phyloP scores from a whole-genome alignment of 2,113 vertebrate genomes.

The Dipodomys stephensi region DNA sequence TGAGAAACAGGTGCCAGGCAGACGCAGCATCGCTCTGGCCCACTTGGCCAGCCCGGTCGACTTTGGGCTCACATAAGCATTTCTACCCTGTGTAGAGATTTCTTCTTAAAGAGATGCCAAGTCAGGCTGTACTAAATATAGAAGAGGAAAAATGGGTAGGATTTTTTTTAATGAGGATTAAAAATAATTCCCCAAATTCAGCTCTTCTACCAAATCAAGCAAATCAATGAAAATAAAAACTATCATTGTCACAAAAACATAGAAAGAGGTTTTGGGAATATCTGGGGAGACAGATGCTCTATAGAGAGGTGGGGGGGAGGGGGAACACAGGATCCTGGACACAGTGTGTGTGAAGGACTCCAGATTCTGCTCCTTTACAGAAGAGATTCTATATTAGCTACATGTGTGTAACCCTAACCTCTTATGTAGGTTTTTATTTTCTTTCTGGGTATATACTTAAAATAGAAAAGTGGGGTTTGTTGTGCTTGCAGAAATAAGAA shows the following conservation, averaged over 20 bases:
- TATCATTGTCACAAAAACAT: not conserved
- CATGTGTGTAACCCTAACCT: not conserved
- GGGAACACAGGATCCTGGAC: not conserved
- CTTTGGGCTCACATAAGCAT: conserved; percentile 21
- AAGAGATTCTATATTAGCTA: not conserved
- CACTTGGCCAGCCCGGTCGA: not conserved
- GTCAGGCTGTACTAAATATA: conserved; percentile 27
- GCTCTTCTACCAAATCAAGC: not conserved
- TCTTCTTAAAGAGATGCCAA: conserved; percentile 19
- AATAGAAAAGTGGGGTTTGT: not conserved
- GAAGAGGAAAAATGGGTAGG: not conserved
- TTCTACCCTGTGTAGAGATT: not conserved
- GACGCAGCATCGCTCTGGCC: not conserved
- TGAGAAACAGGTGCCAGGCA: not conserved
- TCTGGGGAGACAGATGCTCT: not conserved
- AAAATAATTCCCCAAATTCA: conserved; percentile 51
- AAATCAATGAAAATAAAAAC: conserved; percentile 46
- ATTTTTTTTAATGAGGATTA: conserved; percentile 12
- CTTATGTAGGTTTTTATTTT: not conserved
- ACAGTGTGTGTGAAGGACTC: not conserved
- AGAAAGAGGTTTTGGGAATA: not conserved
- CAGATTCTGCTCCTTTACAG: not conserved
- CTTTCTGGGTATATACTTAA: not conserved
- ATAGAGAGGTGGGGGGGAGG: not conserved
- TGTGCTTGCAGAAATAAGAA: not conserved